phyloP scores from a whole-genome alignment of 2,888 invertebrate species.

The Fissipunctia ypsillon region DNA sequence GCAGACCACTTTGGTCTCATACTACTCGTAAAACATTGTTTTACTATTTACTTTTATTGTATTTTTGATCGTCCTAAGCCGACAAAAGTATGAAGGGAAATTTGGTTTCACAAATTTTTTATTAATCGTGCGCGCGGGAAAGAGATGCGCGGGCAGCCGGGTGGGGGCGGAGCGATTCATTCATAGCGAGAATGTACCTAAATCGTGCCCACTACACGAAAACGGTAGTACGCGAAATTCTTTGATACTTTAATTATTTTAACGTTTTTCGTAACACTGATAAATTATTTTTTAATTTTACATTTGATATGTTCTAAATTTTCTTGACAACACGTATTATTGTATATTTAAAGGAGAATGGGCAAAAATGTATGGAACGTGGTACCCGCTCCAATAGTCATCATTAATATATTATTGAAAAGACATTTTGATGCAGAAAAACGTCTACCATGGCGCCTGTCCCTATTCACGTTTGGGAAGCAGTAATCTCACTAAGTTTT shows the following conservation, averaged over 20 bases:
- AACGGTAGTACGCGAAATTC: slow-evolving; percentile 1
- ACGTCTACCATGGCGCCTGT: no score
- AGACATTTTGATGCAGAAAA: no score
- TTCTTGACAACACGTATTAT: background rate
- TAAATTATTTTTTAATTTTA: background rate
- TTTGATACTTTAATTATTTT: no score
- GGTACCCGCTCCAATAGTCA: no score
- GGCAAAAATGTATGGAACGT: no score
- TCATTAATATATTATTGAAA: no score
- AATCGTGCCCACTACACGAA: slow-evolving; percentile 3
- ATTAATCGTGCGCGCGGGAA: background rate
- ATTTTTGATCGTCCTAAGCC: slow-evolving; percentile 13
- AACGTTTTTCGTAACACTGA: no score
- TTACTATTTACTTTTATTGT: slow-evolving; percentile 13
- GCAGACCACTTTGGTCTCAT: no score
- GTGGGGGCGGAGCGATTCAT: background rate
- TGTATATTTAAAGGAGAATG: slow-evolving; percentile 1
- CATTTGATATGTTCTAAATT: background rate
- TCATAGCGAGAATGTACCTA: slow-evolving; percentile 1
- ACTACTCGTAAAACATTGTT: slow-evolving; percentile 4
- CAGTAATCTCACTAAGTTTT: no score
- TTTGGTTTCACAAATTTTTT: slow-evolving; percentile 2
- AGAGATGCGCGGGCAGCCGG: background rate
- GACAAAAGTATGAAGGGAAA: slow-evolving; percentile 6
- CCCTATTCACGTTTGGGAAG: no score